Base-by-base conservation (phyloP, 2,113 vertebrate species). In the Leucopsar rothschildi region DNA sequence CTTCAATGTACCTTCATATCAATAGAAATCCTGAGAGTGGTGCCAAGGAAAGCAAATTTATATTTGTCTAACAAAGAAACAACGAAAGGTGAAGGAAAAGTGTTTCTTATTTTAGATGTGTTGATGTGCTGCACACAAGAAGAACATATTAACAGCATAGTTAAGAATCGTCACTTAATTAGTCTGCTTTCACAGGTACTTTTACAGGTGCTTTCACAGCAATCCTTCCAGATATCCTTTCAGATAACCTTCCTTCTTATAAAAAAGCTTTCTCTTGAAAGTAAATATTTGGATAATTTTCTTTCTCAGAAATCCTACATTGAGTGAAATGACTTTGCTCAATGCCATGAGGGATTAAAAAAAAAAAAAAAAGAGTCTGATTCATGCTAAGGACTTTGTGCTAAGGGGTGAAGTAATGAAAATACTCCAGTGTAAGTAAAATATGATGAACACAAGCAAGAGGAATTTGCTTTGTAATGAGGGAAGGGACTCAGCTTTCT, bases 71-170 rank as follows among this genome's bases (percentile, higher is more conserved):
- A 57, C 11, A 60, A 0, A 47, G 15, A 56, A 85, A 76, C 27
- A 87, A 57, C 31, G 45, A 79, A 35, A n/a, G 19, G 25, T 57
- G 59, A 82, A 82, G 31, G 64, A 59, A 84, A 68, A 9, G 2
- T 5, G 2, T 39, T 83, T 55, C 24, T 73, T 75, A 10, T 57
- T 10, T 35, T 25, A 77, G 23, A 3, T 25, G 4, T 27, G 29
- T 21, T 1, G 0, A 10, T 60, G n/a, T 68, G 35, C n/a, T 82
- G 42, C 31, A 45, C 7, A 4, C 1, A 1, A 23, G 2, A 1
- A 68, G 22, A 50, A 8, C 15, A 20, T 9, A 18, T 45, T 56
- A 91, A 60, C 40, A 31, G 16, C 22, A 53, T 24, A 59, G n/a
- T 61, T 84, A 87, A 79, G 15, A 72, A 52, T 13, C 66, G 12